Evolutionary conservation across 2,888 invertebrate genomes (phyloP), one percentile per base, ranked within the genome.

Genomic region (Drosophila diplacantha): DNA sequence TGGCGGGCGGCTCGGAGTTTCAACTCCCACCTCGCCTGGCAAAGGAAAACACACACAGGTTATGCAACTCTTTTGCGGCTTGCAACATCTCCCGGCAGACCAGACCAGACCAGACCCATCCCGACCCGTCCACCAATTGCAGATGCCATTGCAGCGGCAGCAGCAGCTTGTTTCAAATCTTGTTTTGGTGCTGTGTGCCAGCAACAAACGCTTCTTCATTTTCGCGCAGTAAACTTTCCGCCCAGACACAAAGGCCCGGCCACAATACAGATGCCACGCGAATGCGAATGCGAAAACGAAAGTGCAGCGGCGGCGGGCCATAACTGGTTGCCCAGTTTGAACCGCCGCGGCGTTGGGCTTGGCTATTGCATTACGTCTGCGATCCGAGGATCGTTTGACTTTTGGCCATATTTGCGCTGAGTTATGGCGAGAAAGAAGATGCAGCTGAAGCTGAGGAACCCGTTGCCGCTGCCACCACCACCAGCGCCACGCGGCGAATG

Each of bases 321-420:
- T 65, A 81, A 79, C 72, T 64, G 69, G 70, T 72, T 77, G 72
- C 69, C 67, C 56, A 68, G 78, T 72, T 67, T 70, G 66, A 66
- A 58, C 66, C 58, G 67, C 47, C 7, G 51, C 39, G 31, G 34
- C 51, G 50, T 52, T 78, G 80, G 78, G 82, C 78, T 78, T 81
- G 78, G 78, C 64, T 69, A 65, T 75, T 47, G 79, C 83, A 67
- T 80, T 80, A 80, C 83, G 80, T 80, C 31, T 9, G 73, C 49
- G 50, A 66, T 67, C 46, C 74, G 75, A 74, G 68, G 78, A 81
- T 81, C 79, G 75, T 81, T 77, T 77, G 76, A 77, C 82, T 80
- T 81, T 81, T 83, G 71, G 71, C 76, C 79, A 81, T 80, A 83
- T 81, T 78, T 83, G 73, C 75, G 73, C 70, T 74, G 69, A 82